These are phyloP conservation scores for Lagenorhynchus albirostris DNA, from an alignment of 2,113 vertebrate genomes.

Conservation along the genomic window DNA sequence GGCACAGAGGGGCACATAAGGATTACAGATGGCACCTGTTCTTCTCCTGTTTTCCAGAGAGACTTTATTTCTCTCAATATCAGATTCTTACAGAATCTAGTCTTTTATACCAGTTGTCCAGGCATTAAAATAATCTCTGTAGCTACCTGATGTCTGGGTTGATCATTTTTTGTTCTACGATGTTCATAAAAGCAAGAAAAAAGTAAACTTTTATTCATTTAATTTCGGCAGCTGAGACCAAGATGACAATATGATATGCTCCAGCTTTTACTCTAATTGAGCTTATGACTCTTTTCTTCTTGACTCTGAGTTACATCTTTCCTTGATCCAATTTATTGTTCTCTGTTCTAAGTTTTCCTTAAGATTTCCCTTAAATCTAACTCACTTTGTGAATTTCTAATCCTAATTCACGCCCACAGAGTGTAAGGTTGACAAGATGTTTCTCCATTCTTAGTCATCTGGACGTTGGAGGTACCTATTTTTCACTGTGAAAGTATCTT, in stretches of 20 bases:
- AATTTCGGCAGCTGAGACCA: background rate
- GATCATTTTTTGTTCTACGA: background rate
- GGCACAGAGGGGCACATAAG: background rate
- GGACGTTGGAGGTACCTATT: background rate
- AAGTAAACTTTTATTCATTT: background rate
- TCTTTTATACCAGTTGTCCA: background rate
- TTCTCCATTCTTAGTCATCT: background rate
- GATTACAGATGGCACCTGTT: background rate
- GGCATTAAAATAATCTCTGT: background rate
- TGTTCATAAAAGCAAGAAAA: background rate
- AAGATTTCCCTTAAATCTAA: background rate
- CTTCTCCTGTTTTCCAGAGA: background rate
- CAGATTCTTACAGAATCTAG: background rate
- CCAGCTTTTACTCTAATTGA: background rate
- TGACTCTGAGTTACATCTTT: background rate
- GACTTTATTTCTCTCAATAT: background rate
- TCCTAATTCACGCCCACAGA: background rate
- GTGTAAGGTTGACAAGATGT: background rate
- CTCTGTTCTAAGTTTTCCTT: background rate
- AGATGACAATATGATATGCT: background rate
- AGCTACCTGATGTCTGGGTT: background rate
- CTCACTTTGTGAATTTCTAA: background rate
- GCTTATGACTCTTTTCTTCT: background rate
- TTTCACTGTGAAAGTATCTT: background rate
- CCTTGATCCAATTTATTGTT: background rate